Percentiles rank a stretch among this genome's conserved stretches.
Evolutionary conservation across 2,888 invertebrate genomes (phyloP).

Genomic region (Aethes cnicana): DNA sequence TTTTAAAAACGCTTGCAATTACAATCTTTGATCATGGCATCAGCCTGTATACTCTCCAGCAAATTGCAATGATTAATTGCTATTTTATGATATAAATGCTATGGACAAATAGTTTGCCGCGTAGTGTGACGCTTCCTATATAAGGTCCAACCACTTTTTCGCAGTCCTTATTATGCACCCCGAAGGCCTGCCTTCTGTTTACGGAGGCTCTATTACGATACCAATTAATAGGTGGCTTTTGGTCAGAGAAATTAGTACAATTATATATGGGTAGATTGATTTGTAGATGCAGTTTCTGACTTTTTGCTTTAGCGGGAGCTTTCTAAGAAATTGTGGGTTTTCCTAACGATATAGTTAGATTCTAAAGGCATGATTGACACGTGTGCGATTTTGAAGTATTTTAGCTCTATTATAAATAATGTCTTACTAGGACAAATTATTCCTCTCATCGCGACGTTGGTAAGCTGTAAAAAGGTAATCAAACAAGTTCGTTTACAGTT

Average conservation of each 20-base stretch:
- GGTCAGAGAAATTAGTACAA: constrained; percentile 6
- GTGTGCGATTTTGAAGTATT: too few species aligned
- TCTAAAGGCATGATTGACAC: too few species aligned
- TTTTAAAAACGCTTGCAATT: too few species aligned
- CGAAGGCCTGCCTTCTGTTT: not conserved
- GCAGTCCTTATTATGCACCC: constrained; percentile 34
- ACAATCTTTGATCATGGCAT: too few species aligned
- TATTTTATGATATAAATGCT: constrained; percentile 36
- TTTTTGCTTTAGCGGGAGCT: too few species aligned
- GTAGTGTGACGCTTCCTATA: constrained; percentile 27
- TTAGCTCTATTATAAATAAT: too few species aligned
- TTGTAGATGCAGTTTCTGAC: not conserved
- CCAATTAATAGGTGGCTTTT: constrained; percentile 12
- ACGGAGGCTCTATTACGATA: constrained; percentile 12
- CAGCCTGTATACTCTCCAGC: not conserved
- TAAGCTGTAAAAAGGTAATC: too few species aligned
- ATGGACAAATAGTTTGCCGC: constrained; percentile 36
- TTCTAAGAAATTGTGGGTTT: too few species aligned
- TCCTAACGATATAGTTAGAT: too few species aligned
- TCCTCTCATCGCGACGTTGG: too few species aligned
- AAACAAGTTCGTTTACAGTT: too few species aligned
- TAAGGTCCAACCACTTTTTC: constrained; percentile 33
- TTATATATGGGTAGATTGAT: not conserved
- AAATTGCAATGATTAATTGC: constrained; percentile 31
- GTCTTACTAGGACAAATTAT: too few species aligned